Conservation (phyloP, 2,888 invertebrate species). For the Choristoneura rosaceana region DNA sequence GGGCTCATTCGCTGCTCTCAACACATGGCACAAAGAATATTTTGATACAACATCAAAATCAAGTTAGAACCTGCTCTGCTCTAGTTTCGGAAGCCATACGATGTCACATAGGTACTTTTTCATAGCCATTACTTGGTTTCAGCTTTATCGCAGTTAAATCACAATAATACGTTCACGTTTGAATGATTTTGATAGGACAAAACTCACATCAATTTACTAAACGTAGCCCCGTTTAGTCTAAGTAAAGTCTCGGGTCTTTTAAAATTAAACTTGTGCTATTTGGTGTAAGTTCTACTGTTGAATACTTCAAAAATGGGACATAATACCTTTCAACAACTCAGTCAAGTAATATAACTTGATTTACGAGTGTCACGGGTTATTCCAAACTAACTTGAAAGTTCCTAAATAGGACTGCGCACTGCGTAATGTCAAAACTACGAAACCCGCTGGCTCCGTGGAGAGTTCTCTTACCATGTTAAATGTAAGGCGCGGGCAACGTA, state of each 20-base stretch:
- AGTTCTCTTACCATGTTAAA: conserved; percentile 6
- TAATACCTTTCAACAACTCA: not conserved
- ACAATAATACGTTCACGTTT: not conserved
- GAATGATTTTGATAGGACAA: not conserved
- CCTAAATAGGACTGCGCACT: conserved; percentile 11
- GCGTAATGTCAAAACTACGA: conserved; percentile 9
- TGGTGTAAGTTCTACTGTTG: not conserved
- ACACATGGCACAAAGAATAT: not conserved
- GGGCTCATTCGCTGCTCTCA: not conserved
- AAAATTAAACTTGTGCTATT: not conserved
- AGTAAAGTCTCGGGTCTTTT: not conserved
- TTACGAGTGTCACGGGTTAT: conserved; percentile 25
- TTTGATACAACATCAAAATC: not conserved
- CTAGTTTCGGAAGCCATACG: too few species aligned
- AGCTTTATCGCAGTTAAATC: not conserved
- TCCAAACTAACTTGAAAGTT: conserved; percentile 26
- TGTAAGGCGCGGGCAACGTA: conserved; percentile 4
- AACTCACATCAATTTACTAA: conserved; percentile 4
- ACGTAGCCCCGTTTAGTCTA: not conserved
- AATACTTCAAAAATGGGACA: not conserved
- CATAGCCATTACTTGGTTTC: too few species aligned
- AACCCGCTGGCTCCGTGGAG: conserved; percentile 8
- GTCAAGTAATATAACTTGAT: conserved; percentile 13
- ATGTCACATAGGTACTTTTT: too few species aligned
- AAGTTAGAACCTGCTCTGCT: not conserved